These are phyloP conservation scores for Phodopus roborovskii DNA, from an alignment of 2,113 vertebrate genomes.

Conservation along the genomic window DNA sequence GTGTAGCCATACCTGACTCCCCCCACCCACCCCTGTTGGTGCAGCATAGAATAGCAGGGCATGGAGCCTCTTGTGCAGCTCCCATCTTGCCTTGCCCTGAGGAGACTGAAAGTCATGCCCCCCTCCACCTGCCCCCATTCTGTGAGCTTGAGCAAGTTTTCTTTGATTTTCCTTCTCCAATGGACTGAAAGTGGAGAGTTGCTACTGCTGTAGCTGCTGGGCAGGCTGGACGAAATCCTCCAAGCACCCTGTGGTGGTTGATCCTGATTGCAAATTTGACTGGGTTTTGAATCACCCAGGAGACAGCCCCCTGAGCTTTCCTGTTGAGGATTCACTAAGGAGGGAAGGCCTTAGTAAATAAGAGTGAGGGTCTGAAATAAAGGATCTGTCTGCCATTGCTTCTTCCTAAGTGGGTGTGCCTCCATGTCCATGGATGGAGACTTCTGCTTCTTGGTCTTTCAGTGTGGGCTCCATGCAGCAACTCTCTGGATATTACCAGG, in stretches of 20 bases:
- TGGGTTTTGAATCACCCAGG: neutral
- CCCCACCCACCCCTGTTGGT: too few species aligned
- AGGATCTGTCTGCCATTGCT: neutral
- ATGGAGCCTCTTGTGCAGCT: neutral
- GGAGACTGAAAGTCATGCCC: too few species aligned
- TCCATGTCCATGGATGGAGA: too few species aligned
- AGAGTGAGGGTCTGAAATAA: neutral
- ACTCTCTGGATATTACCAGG: neutral
- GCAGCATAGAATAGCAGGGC: too few species aligned
- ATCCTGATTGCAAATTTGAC: neutral
- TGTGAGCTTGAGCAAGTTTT: neutral
- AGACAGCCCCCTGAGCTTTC: neutral
- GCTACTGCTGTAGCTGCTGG: slow-evolving; percentile 55
- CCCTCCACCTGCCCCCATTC: accelerated
- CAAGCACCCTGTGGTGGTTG: neutral
- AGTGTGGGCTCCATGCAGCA: neutral
- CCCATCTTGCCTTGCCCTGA: neutral
- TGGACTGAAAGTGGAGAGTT: slow-evolving; percentile 51
- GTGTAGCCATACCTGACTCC: neutral
- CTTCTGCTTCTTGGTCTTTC: neutral
- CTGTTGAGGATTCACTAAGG: neutral
- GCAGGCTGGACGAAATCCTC: neutral
- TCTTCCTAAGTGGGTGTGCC: neutral
- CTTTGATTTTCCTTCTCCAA: neutral
- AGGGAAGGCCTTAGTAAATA: neutral